Evolutionary conservation across 2,888 invertebrate genomes (phyloP), one percentile per base, ranked within the genome.

Genomic region (Phortica magna): DNA sequence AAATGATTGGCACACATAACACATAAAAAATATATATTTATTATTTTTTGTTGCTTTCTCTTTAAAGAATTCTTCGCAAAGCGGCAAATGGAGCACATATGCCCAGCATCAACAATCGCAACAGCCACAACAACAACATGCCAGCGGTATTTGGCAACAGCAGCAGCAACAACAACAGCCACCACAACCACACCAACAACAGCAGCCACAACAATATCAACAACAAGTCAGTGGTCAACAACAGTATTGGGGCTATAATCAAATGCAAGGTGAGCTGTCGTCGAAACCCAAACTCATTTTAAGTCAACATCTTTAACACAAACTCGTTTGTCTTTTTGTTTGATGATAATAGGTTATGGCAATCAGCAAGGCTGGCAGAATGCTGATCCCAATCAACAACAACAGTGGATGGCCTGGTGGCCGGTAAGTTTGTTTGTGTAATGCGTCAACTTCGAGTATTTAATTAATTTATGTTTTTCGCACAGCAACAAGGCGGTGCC

Each of bases 361-460:
- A 89, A 83, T 82, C 90, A 90, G 73, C 89, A 89, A 75, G 86
- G 90, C 74, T 91, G 91, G 91, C 87, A 89, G 78, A 83, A 83
- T 76, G 88, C 91, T 64, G 91, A 91, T 83, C 88, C 88, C 53
- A 88, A 88, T 77, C 91, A 83, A 70, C 85, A 91, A 79, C 91
- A 91, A 67, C 90, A 91, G 80, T 92, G 91, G 91, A 89, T 90
- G 89, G 87, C 90, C 82, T 92, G 91, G 91, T 92, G 91, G 90
- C 91, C 91, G 90, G 91, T 92, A 83, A 81, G 81, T 76, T 67
- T 42, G 9, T 10, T 39, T 7, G 12, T n/a, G n/a, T 67, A 67
- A 14, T 67, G 42, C n/a, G 43, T 61, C 9, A 42, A 0, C n/a
- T 65, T 7, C 10, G 55, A 7, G 9, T n/a, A 5, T 12, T 7